phyloP scores from a whole-genome alignment of 2,888 invertebrate genomes.

The Atrina japonica region DNA sequence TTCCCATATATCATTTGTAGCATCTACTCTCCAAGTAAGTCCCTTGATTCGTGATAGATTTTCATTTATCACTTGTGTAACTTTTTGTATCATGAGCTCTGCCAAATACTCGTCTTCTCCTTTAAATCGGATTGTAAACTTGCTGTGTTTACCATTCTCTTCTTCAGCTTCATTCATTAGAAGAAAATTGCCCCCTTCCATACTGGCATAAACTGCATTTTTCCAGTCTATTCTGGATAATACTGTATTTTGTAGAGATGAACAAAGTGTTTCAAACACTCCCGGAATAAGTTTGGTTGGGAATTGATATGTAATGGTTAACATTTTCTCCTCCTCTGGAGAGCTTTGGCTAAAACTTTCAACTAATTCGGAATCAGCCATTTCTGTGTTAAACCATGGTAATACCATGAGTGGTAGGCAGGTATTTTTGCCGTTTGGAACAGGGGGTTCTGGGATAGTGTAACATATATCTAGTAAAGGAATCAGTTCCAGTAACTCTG shows the following conservation, averaged over 20 bases:
- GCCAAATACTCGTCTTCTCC: slow-evolving; percentile 39
- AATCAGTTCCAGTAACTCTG: slow-evolving; percentile 70
- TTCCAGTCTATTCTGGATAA: slow-evolving; percentile 73
- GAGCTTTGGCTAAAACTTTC: slow-evolving; percentile 62
- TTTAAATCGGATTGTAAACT: slow-evolving; percentile 32
- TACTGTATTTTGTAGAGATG: slow-evolving; percentile 69
- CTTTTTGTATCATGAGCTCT: slow-evolving; percentile 56
- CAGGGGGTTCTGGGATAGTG: slow-evolving; percentile 71
- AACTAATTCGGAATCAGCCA: slow-evolving; percentile 52
- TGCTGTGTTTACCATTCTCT: slow-evolving; percentile 26
- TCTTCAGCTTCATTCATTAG: slow-evolving; percentile 44
- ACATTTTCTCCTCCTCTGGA: slow-evolving; percentile 48
- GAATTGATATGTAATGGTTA: slow-evolving; percentile 58
- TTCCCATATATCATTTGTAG: slow-evolving; percentile 51
- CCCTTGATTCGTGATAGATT: slow-evolving; percentile 60
- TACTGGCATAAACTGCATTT: slow-evolving; percentile 67
- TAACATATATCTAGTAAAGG: slow-evolving; percentile 76
- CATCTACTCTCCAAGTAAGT: slow-evolving; percentile 62
- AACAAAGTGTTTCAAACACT: slow-evolving; percentile 64
- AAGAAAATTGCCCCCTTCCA: slow-evolving; percentile 60
- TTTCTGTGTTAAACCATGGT: slow-evolving; percentile 74
- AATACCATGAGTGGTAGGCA: slow-evolving; percentile 71
- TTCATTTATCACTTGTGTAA: slow-evolving; percentile 62
- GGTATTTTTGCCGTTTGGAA: slow-evolving; percentile 61
- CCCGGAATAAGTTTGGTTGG: slow-evolving; percentile 66